These are phyloP conservation scores for Gymnocypris eckloni DNA, from an alignment of 2,797 vertebrate species.

Conservation along the genomic window DNA sequence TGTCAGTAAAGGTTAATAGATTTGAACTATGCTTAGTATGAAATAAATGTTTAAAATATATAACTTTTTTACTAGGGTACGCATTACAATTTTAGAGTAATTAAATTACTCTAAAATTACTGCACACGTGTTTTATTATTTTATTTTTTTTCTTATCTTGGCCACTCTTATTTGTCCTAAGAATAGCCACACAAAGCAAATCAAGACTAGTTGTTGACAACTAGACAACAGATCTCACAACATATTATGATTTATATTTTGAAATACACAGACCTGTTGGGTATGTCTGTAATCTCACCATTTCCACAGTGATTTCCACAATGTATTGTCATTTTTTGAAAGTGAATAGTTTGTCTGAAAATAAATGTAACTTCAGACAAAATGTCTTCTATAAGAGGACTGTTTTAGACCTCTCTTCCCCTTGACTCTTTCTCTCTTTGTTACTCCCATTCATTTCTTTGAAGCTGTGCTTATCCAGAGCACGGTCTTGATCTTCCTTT, in stretches of 20 bases:
- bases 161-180: neutral
- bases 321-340: neutral
- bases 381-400: constrained; percentile 6
- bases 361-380: constrained; percentile 15
- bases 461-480: neutral
- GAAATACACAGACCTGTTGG: neutral
- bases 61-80: neutral
- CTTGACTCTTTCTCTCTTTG: neutral
- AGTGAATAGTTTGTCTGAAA: constrained; percentile 23
- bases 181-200: neutral
- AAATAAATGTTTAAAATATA: neutral
- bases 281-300: neutral
- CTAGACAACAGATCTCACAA: constrained; percentile 21
- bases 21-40: neutral
- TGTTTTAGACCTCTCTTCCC: neutral
- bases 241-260: constrained; percentile 32
- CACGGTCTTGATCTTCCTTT: neutral
- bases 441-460: neutral
- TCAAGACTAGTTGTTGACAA: neutral
- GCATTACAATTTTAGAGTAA: neutral
- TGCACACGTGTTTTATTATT: neutral
- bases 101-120: no score
- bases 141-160: neutral
- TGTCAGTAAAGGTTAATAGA: neutral
- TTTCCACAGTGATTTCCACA: constrained; percentile 37